Percentiles rank a stretch among this genome's conserved stretches.
These are phyloP conservation scores for Noctua fimbriata DNA, from an alignment of 2,888 invertebrate species.

Conservation along the genomic window DNA sequence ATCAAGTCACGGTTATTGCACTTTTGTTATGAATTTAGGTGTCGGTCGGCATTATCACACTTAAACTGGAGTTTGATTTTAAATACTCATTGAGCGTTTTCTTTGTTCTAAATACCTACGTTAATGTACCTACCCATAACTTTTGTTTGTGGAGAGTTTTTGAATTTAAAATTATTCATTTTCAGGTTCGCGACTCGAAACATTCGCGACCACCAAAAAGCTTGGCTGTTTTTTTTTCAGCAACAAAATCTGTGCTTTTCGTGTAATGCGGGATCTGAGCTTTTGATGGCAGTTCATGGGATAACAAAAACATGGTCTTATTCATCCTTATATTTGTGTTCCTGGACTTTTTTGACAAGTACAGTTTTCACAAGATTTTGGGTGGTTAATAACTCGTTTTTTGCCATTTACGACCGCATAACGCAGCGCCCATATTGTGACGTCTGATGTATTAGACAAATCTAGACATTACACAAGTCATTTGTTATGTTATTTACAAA, in stretches of 20 bases:
- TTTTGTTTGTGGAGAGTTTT: not conserved
- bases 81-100: not conserved
- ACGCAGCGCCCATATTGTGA: not conserved
- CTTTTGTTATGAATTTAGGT: slow-evolving; percentile 18
- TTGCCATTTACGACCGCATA: not conserved
- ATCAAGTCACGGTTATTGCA: slow-evolving; percentile 28
- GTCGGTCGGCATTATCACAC: not conserved
- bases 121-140: not conserved
- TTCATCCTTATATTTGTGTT: not conserved
- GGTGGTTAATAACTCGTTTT: not conserved
- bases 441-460: not conserved
- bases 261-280: no score
- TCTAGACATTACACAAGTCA: not conserved
- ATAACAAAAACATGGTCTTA: not conserved
- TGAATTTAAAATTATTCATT: not conserved
- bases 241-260: not conserved
- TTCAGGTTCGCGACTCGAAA: not conserved
- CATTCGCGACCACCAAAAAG: not conserved
- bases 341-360: not conserved
- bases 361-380: not conserved
- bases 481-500: not conserved
- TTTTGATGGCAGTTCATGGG: not conserved
- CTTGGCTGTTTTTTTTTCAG: not conserved
- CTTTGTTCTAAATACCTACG: not conserved
- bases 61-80: not conserved